Conservation (phyloP, 2,888 invertebrate genomes). For the Cerastis leucographa region DNA sequence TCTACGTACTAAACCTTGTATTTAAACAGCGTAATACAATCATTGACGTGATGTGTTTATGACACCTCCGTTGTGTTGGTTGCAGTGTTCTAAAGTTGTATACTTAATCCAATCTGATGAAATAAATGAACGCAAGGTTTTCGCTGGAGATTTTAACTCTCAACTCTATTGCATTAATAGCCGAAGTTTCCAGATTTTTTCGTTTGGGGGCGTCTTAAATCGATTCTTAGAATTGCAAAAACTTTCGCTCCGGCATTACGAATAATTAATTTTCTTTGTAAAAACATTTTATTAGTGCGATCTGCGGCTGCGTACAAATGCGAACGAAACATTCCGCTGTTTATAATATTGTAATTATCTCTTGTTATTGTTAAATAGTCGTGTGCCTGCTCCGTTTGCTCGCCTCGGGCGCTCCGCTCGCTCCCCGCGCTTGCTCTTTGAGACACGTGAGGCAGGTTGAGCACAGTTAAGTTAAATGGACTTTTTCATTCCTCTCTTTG, state of each 20-base stretch:
- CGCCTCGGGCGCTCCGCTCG: not conserved
- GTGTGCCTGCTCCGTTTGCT: not conserved
- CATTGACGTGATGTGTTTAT: too few species aligned
- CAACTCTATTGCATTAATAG: constrained; percentile 43
- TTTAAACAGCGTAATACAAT: too few species aligned
- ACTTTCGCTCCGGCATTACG: constrained; percentile 36
- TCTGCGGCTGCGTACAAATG: constrained; percentile 3
- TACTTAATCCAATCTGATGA: too few species aligned
- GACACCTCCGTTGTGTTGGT: too few species aligned
- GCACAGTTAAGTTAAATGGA: constrained; percentile 9
- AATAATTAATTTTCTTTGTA: constrained; percentile 41
- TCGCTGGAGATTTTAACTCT: constrained; percentile 31
- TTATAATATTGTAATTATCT: constrained; percentile 27
- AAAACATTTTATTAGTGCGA: constrained; percentile 16
- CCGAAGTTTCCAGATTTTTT: constrained; percentile 39
- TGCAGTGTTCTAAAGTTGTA: too few species aligned
- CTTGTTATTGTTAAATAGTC: constrained; percentile 38
- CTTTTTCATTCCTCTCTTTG: not conserved
- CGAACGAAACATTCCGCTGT: constrained; percentile 1
- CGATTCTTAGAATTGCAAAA: constrained; percentile 35
- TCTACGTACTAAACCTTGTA: too few species aligned
- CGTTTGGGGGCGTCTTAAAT: constrained; percentile 19
- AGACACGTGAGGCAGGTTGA: not conserved
- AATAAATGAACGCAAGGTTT: constrained; percentile 6
- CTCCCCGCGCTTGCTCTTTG: not conserved